Conservation (phyloP, 2,888 invertebrate genomes). For the Barypeithes pellucidus region DNA sequence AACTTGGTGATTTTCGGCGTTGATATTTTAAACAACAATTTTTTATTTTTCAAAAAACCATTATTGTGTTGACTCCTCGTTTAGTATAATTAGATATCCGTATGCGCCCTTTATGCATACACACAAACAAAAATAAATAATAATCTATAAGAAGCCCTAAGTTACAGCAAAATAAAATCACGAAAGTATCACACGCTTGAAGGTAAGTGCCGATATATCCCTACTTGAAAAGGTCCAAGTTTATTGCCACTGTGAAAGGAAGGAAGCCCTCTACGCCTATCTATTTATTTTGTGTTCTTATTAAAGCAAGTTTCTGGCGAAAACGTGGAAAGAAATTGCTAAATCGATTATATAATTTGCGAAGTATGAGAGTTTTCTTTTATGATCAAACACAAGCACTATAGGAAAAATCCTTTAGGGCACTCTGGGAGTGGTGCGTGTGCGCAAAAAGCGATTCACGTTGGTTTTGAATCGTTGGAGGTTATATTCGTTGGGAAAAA, state of each 20-base stretch:
- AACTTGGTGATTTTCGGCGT: too few species aligned
- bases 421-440: too few species aligned
- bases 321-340: neutral
- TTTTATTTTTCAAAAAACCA: too few species aligned
- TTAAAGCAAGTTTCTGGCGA: neutral
- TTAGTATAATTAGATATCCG: too few species aligned
- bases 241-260: slow-evolving; percentile 10
- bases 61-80: too few species aligned
- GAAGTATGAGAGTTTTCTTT: too few species aligned
- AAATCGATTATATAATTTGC: neutral
- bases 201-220: slow-evolving; percentile 8
- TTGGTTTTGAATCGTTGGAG: too few species aligned
- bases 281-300: slow-evolving; percentile 8
- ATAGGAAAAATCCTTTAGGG: too few species aligned
- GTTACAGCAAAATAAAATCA: slow-evolving; percentile 1
- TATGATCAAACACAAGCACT: too few species aligned
- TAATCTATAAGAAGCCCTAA: neutral
- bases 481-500: too few species aligned
- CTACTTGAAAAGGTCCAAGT: slow-evolving; percentile 12
- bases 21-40: too few species aligned
- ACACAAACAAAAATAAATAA: neutral
- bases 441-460: too few species aligned
- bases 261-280: neutral
- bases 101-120: neutral
- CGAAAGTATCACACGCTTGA: neutral